A percentile compares a stretch with the other conserved stretches of the same genome.
Conservation (phyloP, 2,888 invertebrate species). For the Brassicogethes aeneus region DNA sequence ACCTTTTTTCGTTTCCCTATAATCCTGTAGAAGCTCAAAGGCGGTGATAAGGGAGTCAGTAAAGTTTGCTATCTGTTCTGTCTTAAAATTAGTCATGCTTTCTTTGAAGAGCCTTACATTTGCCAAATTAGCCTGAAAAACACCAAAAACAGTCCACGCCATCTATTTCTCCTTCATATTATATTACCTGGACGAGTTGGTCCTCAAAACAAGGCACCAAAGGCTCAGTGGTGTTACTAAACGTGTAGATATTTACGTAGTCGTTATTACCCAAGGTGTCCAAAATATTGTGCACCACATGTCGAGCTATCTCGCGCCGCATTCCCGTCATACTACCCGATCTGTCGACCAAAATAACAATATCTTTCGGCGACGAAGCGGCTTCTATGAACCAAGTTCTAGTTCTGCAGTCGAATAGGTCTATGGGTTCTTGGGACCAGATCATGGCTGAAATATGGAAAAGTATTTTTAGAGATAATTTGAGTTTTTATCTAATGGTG, state of each 20-base stretch:
- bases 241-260: slow-evolving; percentile 93
- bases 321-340: slow-evolving; percentile 60
- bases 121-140: slow-evolving; percentile 70
- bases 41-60: slow-evolving; percentile 81
- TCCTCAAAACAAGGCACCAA: slow-evolving; percentile 85
- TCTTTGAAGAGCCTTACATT: slow-evolving; percentile 77
- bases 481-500: no score
- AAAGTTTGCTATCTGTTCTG: slow-evolving; percentile 90
- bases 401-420: slow-evolving; percentile 91
- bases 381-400: slow-evolving; percentile 97
- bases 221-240: slow-evolving; percentile 71
- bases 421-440: slow-evolving; percentile 74
- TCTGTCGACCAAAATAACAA: slow-evolving; percentile 59
- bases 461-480: no score
- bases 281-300: slow-evolving; percentile 79
- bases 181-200: slow-evolving; percentile 75
- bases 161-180: neutral
- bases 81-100: slow-evolving; percentile 66
- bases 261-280: slow-evolving; percentile 97
- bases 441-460: slow-evolving; percentile 67
- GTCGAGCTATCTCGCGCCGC: slow-evolving; percentile 81
- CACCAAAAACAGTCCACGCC: neutral
- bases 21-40: slow-evolving; percentile 65
- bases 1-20: slow-evolving; percentile 32
- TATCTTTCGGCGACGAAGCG: slow-evolving; percentile 94